These are phyloP conservation scores for Morpho deidamia DNA, from an alignment of 2,888 invertebrate genomes.

Conservation along the genomic window DNA sequence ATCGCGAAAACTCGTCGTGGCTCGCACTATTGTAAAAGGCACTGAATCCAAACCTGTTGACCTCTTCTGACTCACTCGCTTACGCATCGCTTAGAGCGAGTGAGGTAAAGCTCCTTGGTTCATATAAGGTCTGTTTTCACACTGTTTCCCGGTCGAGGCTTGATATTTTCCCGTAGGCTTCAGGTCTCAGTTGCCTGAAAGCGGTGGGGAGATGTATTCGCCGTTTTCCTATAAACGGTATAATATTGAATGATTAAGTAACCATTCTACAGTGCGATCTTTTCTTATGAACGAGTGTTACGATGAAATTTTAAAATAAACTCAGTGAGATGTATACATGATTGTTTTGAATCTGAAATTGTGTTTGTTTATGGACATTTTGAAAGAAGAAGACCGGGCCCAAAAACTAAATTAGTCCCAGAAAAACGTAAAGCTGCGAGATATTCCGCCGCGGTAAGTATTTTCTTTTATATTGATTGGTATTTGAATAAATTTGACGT, in stretches of 20 bases:
- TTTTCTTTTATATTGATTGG: slow-evolving; percentile 44
- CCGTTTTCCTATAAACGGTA: slow-evolving; percentile 31
- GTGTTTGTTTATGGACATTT: slow-evolving; percentile 20
- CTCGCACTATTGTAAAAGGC: slow-evolving; percentile 25
- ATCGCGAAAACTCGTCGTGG: slow-evolving; percentile 37
- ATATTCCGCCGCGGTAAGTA: slow-evolving; percentile 45
- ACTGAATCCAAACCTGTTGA: slow-evolving; percentile 26
- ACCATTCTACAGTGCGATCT: slow-evolving; percentile 37
- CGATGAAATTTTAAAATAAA: slow-evolving; percentile 27
- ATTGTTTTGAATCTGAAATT: slow-evolving; percentile 22
- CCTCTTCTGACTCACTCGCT: slow-evolving; percentile 52
- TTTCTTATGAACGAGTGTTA: slow-evolving; percentile 30
- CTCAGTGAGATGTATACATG: slow-evolving; percentile 24
- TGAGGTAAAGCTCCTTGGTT: slow-evolving; percentile 27
- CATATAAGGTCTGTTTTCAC: slow-evolving; percentile 46
- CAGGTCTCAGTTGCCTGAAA: slow-evolving; percentile 59
- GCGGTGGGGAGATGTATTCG: slow-evolving; percentile 34
- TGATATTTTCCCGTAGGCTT: slow-evolving; percentile 71
- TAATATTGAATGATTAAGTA: slow-evolving; percentile 65
- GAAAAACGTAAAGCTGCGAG: slow-evolving; percentile 24
- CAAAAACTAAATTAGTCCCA: slow-evolving; percentile 7
- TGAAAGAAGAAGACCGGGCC: slow-evolving; percentile 23
- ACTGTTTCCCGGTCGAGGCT: slow-evolving; percentile 64
- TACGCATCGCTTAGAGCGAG: slow-evolving; percentile 46
- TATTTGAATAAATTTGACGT: slow-evolving; percentile 50